These are phyloP conservation scores for Romanogobio albipinnatus DNA, from an alignment of 2,113 vertebrate genomes.

Conservation along the genomic window DNA sequence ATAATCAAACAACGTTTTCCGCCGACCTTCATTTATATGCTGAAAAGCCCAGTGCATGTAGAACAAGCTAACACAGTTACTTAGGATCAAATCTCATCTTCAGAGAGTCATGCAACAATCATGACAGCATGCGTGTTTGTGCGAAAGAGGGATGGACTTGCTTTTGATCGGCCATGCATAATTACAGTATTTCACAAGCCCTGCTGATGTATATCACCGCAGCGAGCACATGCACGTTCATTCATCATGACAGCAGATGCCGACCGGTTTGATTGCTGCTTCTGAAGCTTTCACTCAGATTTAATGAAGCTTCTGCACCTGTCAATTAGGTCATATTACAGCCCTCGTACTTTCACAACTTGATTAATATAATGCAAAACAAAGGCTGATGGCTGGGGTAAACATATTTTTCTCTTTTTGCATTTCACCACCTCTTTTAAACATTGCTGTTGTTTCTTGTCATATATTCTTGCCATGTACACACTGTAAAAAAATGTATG, in stretches of 20 bases:
- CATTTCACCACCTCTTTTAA: neutral
- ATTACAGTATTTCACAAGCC: slow-evolving; percentile 52
- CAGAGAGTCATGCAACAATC: slow-evolving; percentile 47
- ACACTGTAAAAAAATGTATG: too few species aligned
- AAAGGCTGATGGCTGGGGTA: slow-evolving; percentile 31
- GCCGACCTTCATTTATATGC: slow-evolving; percentile 38
- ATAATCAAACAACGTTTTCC: slow-evolving; percentile 45
- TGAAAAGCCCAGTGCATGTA: slow-evolving; percentile 41
- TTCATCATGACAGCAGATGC: slow-evolving; percentile 52
- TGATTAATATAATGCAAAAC: slow-evolving; percentile 41
- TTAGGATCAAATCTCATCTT: slow-evolving; percentile 51
- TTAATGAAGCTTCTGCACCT: slow-evolving; percentile 43
- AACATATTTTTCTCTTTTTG: slow-evolving; percentile 21
- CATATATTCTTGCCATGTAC: slow-evolving; percentile 6
- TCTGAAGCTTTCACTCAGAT: slow-evolving; percentile 53
- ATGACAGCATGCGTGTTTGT: slow-evolving; percentile 45
- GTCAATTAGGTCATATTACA: slow-evolving; percentile 40
- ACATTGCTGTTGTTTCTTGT: neutral
- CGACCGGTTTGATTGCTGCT: slow-evolving; percentile 28
- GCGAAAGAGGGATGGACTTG: slow-evolving; percentile 31
- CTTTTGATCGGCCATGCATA: slow-evolving; percentile 49
- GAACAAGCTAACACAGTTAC: slow-evolving; percentile 43
- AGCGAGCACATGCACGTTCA: slow-evolving; percentile 35
- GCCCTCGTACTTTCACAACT: slow-evolving; percentile 32
- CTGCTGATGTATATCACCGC: slow-evolving; percentile 41